Conservation (phyloP, 2,113 vertebrate genomes). For the Salvelinus fontinalis region DNA sequence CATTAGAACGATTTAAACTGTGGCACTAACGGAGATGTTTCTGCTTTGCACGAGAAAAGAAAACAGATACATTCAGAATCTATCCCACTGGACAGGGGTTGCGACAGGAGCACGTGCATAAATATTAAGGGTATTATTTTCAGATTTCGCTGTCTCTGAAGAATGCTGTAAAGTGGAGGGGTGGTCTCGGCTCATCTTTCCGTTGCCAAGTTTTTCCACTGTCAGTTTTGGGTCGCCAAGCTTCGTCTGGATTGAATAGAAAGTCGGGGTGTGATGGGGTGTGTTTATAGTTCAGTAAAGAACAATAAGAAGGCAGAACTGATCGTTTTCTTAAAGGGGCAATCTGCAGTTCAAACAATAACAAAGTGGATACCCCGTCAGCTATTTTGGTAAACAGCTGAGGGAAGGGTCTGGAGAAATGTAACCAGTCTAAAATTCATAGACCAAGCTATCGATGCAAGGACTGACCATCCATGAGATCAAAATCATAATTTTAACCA, state of each 20-base stretch:
- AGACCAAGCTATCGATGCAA: too few species aligned
- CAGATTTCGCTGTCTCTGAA: slow-evolving; percentile 57
- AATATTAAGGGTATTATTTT: slow-evolving; percentile 64
- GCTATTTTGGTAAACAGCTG: too few species aligned
- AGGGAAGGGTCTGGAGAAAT: too few species aligned
- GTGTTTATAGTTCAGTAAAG: slow-evolving; percentile 25
- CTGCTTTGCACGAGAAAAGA: slow-evolving; percentile 53
- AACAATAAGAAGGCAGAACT: neutral
- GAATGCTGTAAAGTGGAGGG: slow-evolving; percentile 49
- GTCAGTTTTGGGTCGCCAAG: neutral
- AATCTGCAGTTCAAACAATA: neutral
- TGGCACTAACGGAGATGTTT: slow-evolving; percentile 44
- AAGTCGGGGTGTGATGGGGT: neutral
- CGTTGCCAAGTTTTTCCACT: slow-evolving; percentile 11
- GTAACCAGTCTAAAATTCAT: too few species aligned
- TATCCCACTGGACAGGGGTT: slow-evolving; percentile 59
- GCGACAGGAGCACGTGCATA: slow-evolving; percentile 65
- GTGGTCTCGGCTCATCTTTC: slow-evolving; percentile 23
- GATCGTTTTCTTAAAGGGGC: neutral
- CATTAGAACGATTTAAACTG: slow-evolving; percentile 55
- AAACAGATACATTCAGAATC: slow-evolving; percentile 68
- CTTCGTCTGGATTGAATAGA: slow-evolving; percentile 5
- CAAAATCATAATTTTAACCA: too few species aligned
- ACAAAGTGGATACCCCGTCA: too few species aligned
- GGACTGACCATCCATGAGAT: too few species aligned